A percentile compares a stretch with the other conserved stretches of the same genome.
phyloP scores from a whole-genome alignment of 2,888 invertebrate genomes.

The Agrilus cyanescens region DNA sequence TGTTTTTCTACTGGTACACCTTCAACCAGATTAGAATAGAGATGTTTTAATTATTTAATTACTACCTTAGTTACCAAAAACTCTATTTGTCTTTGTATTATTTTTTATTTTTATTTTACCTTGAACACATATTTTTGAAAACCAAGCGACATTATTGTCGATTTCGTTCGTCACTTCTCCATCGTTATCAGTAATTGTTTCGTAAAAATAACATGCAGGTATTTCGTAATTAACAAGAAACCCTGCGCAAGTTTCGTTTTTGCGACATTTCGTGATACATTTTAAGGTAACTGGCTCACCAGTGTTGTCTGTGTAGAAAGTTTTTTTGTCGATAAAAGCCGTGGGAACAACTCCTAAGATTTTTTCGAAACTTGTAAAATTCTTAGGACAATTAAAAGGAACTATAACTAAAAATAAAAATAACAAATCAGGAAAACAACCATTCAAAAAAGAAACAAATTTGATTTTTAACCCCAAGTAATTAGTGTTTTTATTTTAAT shows the following conservation, averaged over 20 bases:
- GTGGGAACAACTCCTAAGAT: conserved; percentile 30
- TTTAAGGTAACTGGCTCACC: conserved; percentile 27
- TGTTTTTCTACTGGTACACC: conserved; percentile 2
- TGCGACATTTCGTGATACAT: conserved; percentile 28
- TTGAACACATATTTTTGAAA: conserved; percentile 51
- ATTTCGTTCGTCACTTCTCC: conserved; percentile 14
- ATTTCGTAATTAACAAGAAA: conserved; percentile 31
- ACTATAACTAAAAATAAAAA: conserved; percentile 19
- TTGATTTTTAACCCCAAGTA: too few species aligned
- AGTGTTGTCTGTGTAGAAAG: conserved; percentile 21
- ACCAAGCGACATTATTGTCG: conserved; percentile 51
- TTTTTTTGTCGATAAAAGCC: conserved; percentile 12
- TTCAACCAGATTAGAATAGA: neutral
- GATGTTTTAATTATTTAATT: neutral
- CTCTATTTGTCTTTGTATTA: too few species aligned
- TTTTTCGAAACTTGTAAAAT: conserved; percentile 31
- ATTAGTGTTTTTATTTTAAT: too few species aligned
- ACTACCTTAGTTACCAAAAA: too few species aligned
- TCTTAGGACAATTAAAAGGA: conserved; percentile 24
- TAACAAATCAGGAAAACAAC: neutral
- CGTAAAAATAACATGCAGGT: conserved; percentile 30
- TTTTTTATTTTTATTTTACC: conserved; percentile 26
- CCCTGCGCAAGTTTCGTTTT: conserved; percentile 27
- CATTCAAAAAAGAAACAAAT: too few species aligned
- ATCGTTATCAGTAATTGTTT: conserved; percentile 1